Evolutionary conservation across 2,797 vertebrate genomes (phyloP).

Genomic region (Columba guinea): DNA sequence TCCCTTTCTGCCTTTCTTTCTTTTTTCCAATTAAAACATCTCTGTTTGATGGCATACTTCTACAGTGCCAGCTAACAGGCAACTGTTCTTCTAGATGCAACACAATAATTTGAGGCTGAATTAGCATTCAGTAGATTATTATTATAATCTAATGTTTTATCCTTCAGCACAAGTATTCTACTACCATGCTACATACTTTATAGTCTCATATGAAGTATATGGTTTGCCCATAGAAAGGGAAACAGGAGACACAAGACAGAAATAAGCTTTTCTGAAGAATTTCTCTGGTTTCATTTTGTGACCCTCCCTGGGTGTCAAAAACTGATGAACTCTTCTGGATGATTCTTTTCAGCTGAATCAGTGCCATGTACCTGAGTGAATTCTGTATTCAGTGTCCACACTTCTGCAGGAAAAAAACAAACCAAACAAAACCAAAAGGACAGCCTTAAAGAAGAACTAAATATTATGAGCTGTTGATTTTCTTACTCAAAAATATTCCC

Average conservation of each 20-base stretch:
- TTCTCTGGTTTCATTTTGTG: not conserved
- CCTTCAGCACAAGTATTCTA: not conserved
- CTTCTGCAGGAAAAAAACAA: not conserved
- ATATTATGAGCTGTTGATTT: not conserved
- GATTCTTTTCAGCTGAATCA: not conserved
- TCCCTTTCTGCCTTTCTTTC: not conserved
- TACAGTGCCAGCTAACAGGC: not conserved
- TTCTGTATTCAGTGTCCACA: not conserved
- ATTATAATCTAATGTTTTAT: not conserved
- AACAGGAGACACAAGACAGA: not conserved
- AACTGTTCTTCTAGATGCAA: not conserved
- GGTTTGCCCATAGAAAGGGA: not conserved
- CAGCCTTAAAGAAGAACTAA: not conserved
- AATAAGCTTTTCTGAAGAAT: not conserved
- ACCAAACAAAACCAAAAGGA: not conserved
- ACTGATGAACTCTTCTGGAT: not conserved
- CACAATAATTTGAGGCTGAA: slow-evolving; percentile 9
- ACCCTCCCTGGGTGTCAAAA: not conserved
- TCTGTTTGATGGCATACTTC: not conserved
- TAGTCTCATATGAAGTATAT: not conserved
- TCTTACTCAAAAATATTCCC: not conserved
- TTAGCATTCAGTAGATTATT: not conserved
- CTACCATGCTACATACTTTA: not conserved
- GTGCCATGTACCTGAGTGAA: not conserved
- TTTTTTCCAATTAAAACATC: not conserved